Evolutionary conservation across 2,888 invertebrate species (phyloP).

Genomic region (Macrophya alboannulata): DNA sequence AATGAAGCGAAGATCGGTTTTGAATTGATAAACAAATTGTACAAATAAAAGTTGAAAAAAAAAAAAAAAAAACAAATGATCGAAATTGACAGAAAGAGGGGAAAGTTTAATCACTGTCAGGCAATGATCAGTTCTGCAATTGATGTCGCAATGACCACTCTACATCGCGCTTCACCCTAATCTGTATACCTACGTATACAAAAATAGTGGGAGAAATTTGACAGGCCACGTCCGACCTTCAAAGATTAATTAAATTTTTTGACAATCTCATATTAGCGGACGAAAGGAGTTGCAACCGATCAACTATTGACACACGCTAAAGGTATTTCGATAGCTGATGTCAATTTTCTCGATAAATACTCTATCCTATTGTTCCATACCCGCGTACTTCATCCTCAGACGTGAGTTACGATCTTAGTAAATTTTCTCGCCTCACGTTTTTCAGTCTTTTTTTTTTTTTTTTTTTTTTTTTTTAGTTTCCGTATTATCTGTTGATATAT

Average conservation of each 20-base stretch:
- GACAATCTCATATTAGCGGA: neutral
- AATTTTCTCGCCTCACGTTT: neutral
- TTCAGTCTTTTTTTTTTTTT: neutral
- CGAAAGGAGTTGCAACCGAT: neutral
- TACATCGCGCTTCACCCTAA: neutral
- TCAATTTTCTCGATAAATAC: neutral
- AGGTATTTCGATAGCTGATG: neutral
- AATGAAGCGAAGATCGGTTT: neutral
- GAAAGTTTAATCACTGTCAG: slow-evolving; percentile 22
- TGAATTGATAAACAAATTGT: neutral
- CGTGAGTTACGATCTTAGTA: neutral
- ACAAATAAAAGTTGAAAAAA: neutral
- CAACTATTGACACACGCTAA: neutral
- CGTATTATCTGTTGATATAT: neutral
- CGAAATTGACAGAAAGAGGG: neutral
- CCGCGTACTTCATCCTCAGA: neutral
- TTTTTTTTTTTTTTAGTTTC: neutral
- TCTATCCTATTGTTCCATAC: neutral
- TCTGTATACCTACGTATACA: neutral
- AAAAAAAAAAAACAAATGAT: neutral
- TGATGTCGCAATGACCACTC: slow-evolving; percentile 8
- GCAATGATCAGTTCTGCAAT: slow-evolving; percentile 21
- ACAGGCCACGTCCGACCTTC: neutral
- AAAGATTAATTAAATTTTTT: neutral
- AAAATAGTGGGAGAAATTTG: slow-evolving; percentile 1